Evolutionary conservation across 2,888 invertebrate species (phyloP).

Genomic region (Mongoloraphidia duomilia): DNA sequence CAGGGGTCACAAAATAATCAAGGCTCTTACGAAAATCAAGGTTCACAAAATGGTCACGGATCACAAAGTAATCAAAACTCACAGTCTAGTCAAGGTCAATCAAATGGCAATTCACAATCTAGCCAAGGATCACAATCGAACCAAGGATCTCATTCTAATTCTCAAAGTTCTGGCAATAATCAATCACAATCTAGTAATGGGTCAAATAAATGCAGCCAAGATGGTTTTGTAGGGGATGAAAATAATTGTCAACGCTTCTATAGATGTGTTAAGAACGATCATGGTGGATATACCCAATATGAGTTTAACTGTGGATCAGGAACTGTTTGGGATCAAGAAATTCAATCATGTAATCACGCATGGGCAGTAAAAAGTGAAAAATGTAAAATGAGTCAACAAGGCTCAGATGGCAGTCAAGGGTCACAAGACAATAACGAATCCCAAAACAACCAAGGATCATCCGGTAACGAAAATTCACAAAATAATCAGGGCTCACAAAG

Average conservation of each 20-base stretch:
- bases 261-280: constrained; percentile 52
- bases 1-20: neutral
- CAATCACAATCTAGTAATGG: constrained; percentile 5
- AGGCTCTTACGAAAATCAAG: neutral
- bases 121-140: constrained; percentile 5
- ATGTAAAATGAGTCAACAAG: constrained; percentile 7
- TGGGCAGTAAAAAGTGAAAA: constrained; percentile 30
- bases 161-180: constrained; percentile 10
- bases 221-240: constrained; percentile 34
- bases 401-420: constrained; percentile 5
- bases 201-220: constrained; percentile 24
- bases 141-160: constrained; percentile 6
- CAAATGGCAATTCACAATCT: constrained; percentile 5
- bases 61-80: constrained; percentile 6
- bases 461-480: constrained; percentile 9
- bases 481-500: constrained; percentile 8
- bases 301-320: constrained; percentile 50
- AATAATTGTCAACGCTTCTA: constrained; percentile 55
- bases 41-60: constrained; percentile 2
- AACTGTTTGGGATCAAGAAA: constrained; percentile 53
- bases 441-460: constrained; percentile 7
- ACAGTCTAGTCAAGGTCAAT: constrained; percentile 4
- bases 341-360: constrained; percentile 44
- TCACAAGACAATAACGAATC: neutral
- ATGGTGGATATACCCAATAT: constrained; percentile 38